Evolutionary conservation across 2,888 invertebrate genomes (phyloP).

Genomic region (Conus canariensis): DNA sequence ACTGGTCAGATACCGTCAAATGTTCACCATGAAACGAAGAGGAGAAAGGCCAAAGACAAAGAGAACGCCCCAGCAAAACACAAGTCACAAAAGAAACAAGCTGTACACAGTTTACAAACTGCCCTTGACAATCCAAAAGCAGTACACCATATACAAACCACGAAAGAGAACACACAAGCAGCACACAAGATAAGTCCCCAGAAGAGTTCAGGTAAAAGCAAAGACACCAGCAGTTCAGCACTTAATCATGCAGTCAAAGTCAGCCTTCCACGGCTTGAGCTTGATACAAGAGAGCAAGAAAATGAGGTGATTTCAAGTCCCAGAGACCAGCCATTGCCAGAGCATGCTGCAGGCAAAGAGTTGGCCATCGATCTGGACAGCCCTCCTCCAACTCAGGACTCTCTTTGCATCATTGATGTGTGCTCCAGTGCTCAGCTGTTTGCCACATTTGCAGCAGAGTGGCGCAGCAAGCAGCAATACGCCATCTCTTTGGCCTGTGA

Average conservation of each 20-base stretch:
- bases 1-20: neutral
- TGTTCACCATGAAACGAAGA: neutral
- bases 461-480: slow-evolving; percentile 70
- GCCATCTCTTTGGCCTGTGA: slow-evolving; percentile 78
- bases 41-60: slow-evolving; percentile 20
- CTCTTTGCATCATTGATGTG: slow-evolving; percentile 77
- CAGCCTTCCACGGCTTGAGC: neutral
- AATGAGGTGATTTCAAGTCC: neutral
- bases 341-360: neutral
- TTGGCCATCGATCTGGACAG: neutral
- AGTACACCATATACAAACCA: neutral
- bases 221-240: neutral
- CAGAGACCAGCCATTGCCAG: neutral
- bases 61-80: neutral
- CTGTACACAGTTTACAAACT: neutral
- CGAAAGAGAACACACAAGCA: neutral
- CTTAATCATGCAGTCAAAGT: neutral
- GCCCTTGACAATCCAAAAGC: neutral
- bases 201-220: neutral
- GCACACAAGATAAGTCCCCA: neutral
- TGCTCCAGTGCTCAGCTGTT: slow-evolving; percentile 72
- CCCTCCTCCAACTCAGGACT: slow-evolving; percentile 55
- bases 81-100: neutral
- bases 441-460: slow-evolving; percentile 74
- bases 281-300: neutral